A percentile compares a stretch with the other conserved stretches of the same genome.
phyloP scores from a whole-genome alignment of 2,113 vertebrate species.

The Scomber colias region DNA sequence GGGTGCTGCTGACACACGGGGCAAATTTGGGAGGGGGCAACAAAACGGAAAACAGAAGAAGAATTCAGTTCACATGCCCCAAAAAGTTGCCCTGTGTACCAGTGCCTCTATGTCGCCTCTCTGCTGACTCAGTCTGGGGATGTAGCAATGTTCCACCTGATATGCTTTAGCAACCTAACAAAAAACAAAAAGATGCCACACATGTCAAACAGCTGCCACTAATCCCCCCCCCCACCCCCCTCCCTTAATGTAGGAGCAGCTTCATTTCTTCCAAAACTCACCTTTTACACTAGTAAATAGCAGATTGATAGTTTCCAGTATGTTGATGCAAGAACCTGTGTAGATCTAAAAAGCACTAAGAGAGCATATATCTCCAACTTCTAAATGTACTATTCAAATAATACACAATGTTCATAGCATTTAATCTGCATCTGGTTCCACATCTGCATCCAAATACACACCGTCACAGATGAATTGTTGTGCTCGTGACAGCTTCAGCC shows the following conservation, averaged over 20 bases:
- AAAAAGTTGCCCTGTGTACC: slow-evolving; percentile 27
- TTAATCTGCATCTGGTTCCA: too few species aligned
- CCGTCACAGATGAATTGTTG: too few species aligned
- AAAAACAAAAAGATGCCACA: slow-evolving; percentile 29
- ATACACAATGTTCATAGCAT: neutral
- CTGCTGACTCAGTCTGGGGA: slow-evolving; percentile 78
- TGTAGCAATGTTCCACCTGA: slow-evolving; percentile 76
- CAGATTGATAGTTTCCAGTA: neutral
- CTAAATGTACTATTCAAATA: neutral
- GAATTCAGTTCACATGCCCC: neutral
- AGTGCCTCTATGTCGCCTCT: slow-evolving; percentile 37
- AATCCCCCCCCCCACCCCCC: neutral
- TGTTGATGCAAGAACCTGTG: neutral
- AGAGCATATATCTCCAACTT: neutral
- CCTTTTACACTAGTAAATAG: neutral
- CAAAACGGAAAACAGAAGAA: neutral
- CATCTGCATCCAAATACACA: too few species aligned
- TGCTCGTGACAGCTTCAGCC: too few species aligned
- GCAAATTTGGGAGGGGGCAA: neutral
- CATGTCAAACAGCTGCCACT: slow-evolving; percentile 12
- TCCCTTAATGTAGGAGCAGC: neutral
- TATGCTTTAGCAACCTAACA: slow-evolving; percentile 80
- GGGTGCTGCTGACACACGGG: slow-evolving; percentile 26
- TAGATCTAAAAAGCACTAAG: neutral
- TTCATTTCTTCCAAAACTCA: neutral